Evolutionary conservation across 2,888 invertebrate genomes (phyloP).

Genomic region (Candidula unifasciata): DNA sequence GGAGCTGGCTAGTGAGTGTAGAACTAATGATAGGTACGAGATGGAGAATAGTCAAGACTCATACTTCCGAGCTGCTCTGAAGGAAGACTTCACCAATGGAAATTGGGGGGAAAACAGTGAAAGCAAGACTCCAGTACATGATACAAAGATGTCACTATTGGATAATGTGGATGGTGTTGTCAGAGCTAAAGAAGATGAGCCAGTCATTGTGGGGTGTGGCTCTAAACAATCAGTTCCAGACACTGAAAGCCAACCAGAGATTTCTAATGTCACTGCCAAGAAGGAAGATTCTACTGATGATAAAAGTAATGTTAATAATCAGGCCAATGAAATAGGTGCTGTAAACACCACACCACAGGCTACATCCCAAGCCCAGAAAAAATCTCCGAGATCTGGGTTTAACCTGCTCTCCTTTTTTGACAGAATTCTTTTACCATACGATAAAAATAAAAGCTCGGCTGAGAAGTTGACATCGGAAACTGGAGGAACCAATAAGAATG

Average conservation of each 20-base stretch:
- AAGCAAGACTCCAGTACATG: background rate
- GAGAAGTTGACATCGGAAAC: constrained; percentile 22
- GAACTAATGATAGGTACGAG: no score
- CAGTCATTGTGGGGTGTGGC: background rate
- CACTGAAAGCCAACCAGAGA: background rate
- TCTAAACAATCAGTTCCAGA: background rate
- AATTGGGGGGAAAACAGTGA: background rate
- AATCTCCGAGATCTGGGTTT: constrained; percentile 62
- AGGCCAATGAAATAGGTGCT: background rate
- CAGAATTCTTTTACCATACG: constrained; percentile 68
- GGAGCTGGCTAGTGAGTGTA: background rate
- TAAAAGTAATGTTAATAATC: background rate
- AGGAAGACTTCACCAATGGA: constrained; percentile 24
- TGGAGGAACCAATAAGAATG: constrained; percentile 8
- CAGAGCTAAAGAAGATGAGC: background rate
- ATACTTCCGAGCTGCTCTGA: background rate
- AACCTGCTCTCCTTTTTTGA: constrained; percentile 71
- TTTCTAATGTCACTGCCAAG: background rate
- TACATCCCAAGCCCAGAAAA: constrained; percentile 35
- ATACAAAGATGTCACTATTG: background rate
- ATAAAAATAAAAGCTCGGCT: constrained; percentile 43
- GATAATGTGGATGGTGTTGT: background rate
- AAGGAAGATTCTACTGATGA: background rate
- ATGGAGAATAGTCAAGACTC: background rate
- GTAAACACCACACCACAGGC: background rate